Base-by-base conservation (phyloP, 53 echinoderm and acorn worm genomes). In the Antedon mediterranea region DNA sequence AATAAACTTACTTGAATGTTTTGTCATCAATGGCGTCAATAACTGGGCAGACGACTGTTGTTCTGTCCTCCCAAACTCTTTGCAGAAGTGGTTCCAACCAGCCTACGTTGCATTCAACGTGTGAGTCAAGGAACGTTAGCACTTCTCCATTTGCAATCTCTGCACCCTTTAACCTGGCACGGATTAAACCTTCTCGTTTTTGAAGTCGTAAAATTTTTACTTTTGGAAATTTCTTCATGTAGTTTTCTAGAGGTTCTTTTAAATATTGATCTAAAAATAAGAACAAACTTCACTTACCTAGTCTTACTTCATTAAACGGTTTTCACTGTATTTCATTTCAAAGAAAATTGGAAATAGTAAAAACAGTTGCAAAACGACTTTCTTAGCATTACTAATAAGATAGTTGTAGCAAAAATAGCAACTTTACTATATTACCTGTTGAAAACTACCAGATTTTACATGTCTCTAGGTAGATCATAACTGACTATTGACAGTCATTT, bases 1-100 rank as follows among this genome's bases (percentile, higher is more conserved):
- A n/a, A 43, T 73, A 14, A 30, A 28, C 87, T 79, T 87, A 94
- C 91, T 74, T 31, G 75, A 94, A 94, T 9, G 91, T 73, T 0
- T 34, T 78, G 26, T 85, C 75, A 43, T 94, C 91, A 30, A 94
- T 91, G 34, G 83, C 71, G 30, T 94, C 95, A 23, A 94, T 85
- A 7, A 81, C 76, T 18, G 95, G 95, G n/a, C 89, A 89, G 28
- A 91, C 89, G 1, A 91, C 95, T 11, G 77, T 85, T 0, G 71
- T 82, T 33, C 79, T 75, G 29, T 93, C 82, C 28, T 91, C 90
- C 44, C 81, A 85, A n/a, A 93, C 81, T 23, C 94, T 79, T 41
- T 93, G 94, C 0, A 93, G 79, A 20, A 93, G 81, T 0, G 94
- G 94, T 28, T 93, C 94, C 32, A 93, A 71, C 94, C 94, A 93